phyloP scores from a whole-genome alignment of 1,140 invertebrate genomes.

The Temnothorax nylanderi region DNA sequence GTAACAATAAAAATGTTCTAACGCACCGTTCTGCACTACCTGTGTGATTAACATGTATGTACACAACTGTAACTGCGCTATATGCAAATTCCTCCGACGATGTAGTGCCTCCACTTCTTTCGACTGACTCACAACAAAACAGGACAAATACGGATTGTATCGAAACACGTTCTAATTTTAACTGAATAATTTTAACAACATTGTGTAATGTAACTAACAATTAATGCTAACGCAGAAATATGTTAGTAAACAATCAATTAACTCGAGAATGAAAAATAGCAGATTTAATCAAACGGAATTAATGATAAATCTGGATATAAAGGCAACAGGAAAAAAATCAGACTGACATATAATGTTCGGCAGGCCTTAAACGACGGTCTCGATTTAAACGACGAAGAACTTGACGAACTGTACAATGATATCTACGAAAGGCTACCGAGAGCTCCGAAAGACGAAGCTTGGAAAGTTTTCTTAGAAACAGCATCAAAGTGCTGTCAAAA shows the following conservation, averaged over 20 bases:
- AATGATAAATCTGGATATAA: neutral
- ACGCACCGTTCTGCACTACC: neutral
- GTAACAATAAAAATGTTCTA: neutral
- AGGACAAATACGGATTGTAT: neutral
- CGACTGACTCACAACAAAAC: neutral
- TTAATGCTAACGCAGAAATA: neutral
- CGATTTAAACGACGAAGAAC: constrained; percentile 43
- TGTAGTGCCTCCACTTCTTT: neutral
- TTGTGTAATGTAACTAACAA: constrained; percentile 3
- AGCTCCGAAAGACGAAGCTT: constrained; percentile 35
- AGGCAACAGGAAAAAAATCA: neutral
- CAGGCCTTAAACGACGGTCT: constrained; percentile 19
- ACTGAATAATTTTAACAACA: constrained; percentile 1
- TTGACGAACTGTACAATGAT: constrained; percentile 55
- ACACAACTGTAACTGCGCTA: neutral
- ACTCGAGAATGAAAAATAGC: neutral
- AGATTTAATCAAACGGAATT: neutral
- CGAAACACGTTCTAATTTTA: neutral
- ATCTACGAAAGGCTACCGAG: constrained; percentile 59
- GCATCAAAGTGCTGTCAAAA: constrained; percentile 63
- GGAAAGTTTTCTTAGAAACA: constrained; percentile 42
- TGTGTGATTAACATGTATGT: constrained; percentile 8
- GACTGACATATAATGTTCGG: neutral
- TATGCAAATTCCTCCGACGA: neutral
- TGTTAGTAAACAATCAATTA: constrained; percentile 6